Conservation (phyloP, 2,888 invertebrate species). For the Drosophila paramelanica region DNA sequence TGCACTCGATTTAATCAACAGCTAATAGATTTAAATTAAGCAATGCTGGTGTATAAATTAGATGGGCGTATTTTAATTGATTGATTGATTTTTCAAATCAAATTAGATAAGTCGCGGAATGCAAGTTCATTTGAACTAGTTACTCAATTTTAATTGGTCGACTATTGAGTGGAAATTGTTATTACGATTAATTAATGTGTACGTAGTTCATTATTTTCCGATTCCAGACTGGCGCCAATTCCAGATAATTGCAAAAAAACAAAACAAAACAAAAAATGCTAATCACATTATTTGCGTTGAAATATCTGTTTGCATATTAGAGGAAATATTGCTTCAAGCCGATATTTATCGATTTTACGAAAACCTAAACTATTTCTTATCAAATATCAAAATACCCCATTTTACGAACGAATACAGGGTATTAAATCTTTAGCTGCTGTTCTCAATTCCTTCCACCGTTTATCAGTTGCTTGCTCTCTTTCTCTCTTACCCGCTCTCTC, state of each 20-base stretch:
- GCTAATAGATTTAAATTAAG: background rate
- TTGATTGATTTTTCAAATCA: background rate
- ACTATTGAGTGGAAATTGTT: background rate
- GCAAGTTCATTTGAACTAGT: background rate
- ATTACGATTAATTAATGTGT: background rate
- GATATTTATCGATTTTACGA: too few species aligned
- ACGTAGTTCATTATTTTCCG: background rate
- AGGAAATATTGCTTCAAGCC: background rate
- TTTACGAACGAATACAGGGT: too few species aligned
- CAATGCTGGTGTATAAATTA: background rate
- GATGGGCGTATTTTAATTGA: background rate
- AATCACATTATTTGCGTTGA: background rate
- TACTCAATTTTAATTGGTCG: background rate
- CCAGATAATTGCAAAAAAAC: background rate
- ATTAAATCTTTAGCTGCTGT: too few species aligned
- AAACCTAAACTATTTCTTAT: too few species aligned
- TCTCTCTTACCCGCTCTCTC: background rate
- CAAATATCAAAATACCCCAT: too few species aligned
- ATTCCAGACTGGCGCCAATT: background rate
- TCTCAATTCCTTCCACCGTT: background rate
- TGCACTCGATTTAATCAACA: background rate
- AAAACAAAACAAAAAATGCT: background rate
- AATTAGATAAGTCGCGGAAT: background rate
- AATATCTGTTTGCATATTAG: background rate
- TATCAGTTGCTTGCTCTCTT: too few species aligned